Base-by-base conservation (phyloP, 2,888 invertebrate species). In the Epicampocera succincta region DNA sequence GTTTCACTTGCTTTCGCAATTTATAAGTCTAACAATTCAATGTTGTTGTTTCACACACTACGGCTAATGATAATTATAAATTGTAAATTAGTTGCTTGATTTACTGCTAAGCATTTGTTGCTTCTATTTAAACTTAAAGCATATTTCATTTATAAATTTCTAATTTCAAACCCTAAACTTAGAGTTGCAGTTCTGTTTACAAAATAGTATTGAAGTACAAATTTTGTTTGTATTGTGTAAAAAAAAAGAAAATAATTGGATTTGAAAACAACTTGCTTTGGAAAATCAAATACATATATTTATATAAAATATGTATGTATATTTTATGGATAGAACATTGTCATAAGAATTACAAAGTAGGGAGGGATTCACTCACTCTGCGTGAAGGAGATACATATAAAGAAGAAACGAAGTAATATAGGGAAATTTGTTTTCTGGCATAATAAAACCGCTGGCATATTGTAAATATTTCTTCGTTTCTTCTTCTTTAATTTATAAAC, bases 1-100 rank as follows among this genome's bases (percentile, higher is more conserved):
- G 25, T 65, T 80, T 75, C 40, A 50, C 19, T 72, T 81, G 60
- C 52, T 60, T 68, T 8, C 33, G 68, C 60, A 76, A 58, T 66
- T 74, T 48, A 29, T 42, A 56, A 54, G 44, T 54, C 52, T 46
- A 80, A 65, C 65, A 58, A 65, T 52, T n/a, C n/a, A 38, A 75
- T 69, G 42, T 63, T 71, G 42, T 63, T 71, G n/a, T 75, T 76
- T 58, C 54, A 63, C 48, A 50, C 17, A 52, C 56, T 48, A 71
- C 56, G 56, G 44, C 29, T 72, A 72, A 61, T 60, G n/a, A 61
- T 25, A 50, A 50, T 56, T 60, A 61, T 44, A 44, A 38, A 46
- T 73, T 73, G 42, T 44, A 44, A 50, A 13, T 40, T 61, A 29
- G 17, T 48, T 48, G 46, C 25, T 54, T 52, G 52, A 38, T 63